Base-by-base conservation (phyloP, 2,113 vertebrate species). In the Lamprotornis superbus region DNA sequence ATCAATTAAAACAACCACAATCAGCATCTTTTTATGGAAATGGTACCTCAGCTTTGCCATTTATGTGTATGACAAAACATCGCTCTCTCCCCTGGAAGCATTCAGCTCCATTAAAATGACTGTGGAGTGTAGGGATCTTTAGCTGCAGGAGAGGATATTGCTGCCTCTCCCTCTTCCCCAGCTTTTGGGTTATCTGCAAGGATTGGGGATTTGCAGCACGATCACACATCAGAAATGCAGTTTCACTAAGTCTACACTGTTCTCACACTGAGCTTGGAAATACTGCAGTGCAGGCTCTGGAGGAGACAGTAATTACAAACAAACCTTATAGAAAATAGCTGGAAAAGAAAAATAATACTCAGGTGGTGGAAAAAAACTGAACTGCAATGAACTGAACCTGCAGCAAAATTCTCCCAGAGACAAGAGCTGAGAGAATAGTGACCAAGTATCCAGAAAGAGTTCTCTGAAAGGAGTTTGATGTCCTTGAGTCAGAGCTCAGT, bases 241-340 rank as follows among this genome's bases (percentile, higher is more conserved):
- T 40, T 91, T 83, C 70, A 44, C 84, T 16, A 27, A 83, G 75
- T 23, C 59, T 59, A 44, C 42, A 5, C 71, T 18, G 65, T 52
- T 89, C 84, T 47, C 89, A 63, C 23, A 42, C 71, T 44, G 60
- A 89, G 83, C 77, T 40, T 42, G 65, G 81, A 91, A 94, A 94
- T 93, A 56, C 94, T 97, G 94, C 96, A 96, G 93, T 97, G 94
- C 94, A 95, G 95, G 49, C 91, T 59, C 49, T 78, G 83, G 56
- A 65, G 42, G 40, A 93, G 49, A 70, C 44, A 23, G 49, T 17
- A 56, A 70, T 81, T 95, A 77, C 4, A 84, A 87, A 93, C 70
- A 87, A 95, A 68, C 47, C 89, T 87, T 55, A 35, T 0, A 86
- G 83, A 81, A 94, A 89, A 52, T 17, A 74, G 67, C 52, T 69